A percentile compares a stretch with the other conserved stretches of the same genome.
Conservation (phyloP, 2,113 vertebrate genomes). For the Rhodinocichla rosea region DNA sequence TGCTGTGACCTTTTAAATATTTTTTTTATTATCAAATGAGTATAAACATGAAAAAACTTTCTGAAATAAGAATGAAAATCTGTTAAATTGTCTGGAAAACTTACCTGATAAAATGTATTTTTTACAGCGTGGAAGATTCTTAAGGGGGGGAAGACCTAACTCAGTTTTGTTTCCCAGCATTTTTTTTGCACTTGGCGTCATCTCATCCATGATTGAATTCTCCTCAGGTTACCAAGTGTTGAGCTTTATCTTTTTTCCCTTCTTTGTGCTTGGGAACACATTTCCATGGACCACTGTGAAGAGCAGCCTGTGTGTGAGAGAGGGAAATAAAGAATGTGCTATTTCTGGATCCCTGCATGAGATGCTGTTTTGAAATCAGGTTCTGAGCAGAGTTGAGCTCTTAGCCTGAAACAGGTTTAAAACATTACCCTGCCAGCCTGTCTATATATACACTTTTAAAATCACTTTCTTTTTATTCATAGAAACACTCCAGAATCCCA, state of each 20-base stretch:
- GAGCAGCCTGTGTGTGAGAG: neutral
- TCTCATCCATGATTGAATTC: neutral
- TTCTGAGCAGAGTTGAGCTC: neutral
- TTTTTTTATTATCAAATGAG: neutral
- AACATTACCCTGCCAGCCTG: neutral
- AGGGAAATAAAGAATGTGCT: neutral
- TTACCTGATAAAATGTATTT: neutral
- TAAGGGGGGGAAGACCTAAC: neutral
- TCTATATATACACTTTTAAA: neutral
- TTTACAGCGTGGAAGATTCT: neutral
- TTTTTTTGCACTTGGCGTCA: neutral
- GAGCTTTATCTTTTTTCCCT: neutral
- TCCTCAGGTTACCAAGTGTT: neutral
- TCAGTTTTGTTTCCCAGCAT: neutral
- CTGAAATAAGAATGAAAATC: neutral
- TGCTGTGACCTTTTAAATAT: neutral
- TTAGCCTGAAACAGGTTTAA: neutral
- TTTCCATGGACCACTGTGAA: neutral
- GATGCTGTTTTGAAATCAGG: neutral
- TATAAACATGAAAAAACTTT: neutral
- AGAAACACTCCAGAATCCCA: neutral
- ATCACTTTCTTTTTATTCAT: neutral
- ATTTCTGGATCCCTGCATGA: neutral
- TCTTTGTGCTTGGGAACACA: fast-evolving
- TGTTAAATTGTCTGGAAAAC: neutral